Evolutionary conservation across 2,797 vertebrate species (phyloP), one percentile per base, ranked within the genome.

Genomic region (Danio kyathit): DNA sequence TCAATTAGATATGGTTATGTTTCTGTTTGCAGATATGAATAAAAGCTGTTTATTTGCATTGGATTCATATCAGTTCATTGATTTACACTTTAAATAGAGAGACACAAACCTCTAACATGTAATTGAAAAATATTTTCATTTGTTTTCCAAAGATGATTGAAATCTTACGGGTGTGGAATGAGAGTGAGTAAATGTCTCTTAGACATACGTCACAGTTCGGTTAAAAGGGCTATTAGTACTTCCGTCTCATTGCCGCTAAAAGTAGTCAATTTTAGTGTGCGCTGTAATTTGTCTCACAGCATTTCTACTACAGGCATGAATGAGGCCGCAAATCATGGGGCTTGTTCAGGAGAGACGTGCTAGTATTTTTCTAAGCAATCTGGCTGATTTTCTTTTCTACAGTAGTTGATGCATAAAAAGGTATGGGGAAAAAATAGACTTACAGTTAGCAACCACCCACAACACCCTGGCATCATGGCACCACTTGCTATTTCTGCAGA

Each of bases 361-460:
- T 56, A 5, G 38, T 56, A 72, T 9, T 56, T 56, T 72, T 57
- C 46, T 29, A 69, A n/a, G 46, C 48, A 38, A 51, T 51, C 4
- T 13, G n/a, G 7, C 40, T 52, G 49, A 52, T 52, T 57, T 57
- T 1, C 17, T 4, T 48, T 67, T 13, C 41, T 43, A n/a, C 13
- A 52, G 7, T 57, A 43, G 38, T 41, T 19, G 40, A 54, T 57
- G 51, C 40, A 21, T 72, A 56, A 19, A 17, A 65, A 64, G 41
- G 16, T 43, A 29, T 1, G 61, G 29, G 60, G 5, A 8, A 43
- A 40, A 43, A 43, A n/a, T 16, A 59, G 14, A 43, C 0, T 0
- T n/a, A 64, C 14, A 64, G 61, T 64, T 65, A 65, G 63, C 40
- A 65, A 65, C 40, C 40, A 44, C 61, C 40, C 40, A 64, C 61